Evolutionary conservation across 2,888 invertebrate genomes (phyloP), one percentile per base, ranked within the genome.

Genomic region (Scaptodrosophila latifasciaeformis): DNA sequence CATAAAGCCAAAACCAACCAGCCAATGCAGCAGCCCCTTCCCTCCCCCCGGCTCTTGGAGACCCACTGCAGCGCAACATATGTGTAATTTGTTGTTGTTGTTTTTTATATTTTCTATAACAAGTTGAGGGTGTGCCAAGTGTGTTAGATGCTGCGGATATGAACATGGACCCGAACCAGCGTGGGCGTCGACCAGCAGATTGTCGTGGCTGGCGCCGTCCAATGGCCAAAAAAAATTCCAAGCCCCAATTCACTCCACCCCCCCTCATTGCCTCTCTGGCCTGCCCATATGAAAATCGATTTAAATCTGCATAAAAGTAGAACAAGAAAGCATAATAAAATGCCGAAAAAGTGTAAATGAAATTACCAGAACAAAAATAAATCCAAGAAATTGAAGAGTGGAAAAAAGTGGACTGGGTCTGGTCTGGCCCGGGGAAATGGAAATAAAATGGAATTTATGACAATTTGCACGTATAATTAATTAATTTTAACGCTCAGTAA

Each of bases 381-480:
- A 3, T n/a, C 35, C 12, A 6, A 35, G 13, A 7, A 12, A n/a
- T n/a, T n/a, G 27, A 17, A 40, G 21, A 17, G 18, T 45, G 7
- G 10, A 39, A 31, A 21, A 10, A 29, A 50, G 47, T 34, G 15
- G 15, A n/a, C n/a, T n/a, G n/a, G n/a, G n/a, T n/a, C n/a, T n/a
- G n/a, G n/a, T n/a, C n/a, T n/a, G n/a, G n/a, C n/a, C n/a, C n/a
- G n/a, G 34, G 12, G 13, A 34, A 34, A 7, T 34, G 37, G 10
- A 37, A 35, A 35, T 7, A 35, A 39, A 65, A 62, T 54, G 54
- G 54, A 68, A 68, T 78, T 75, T 68, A 78, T 67, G 62, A 74
- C 81, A 68, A 81, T 76, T 78, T 75, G 62, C 81, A 70, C 71
- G 63, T 66, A 78, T 81, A 76, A 76, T 81, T 76, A 76, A 78